These are phyloP conservation scores for Apodemus agrarius DNA, from an alignment of 2,797 vertebrate genomes.

Conservation along the genomic window DNA sequence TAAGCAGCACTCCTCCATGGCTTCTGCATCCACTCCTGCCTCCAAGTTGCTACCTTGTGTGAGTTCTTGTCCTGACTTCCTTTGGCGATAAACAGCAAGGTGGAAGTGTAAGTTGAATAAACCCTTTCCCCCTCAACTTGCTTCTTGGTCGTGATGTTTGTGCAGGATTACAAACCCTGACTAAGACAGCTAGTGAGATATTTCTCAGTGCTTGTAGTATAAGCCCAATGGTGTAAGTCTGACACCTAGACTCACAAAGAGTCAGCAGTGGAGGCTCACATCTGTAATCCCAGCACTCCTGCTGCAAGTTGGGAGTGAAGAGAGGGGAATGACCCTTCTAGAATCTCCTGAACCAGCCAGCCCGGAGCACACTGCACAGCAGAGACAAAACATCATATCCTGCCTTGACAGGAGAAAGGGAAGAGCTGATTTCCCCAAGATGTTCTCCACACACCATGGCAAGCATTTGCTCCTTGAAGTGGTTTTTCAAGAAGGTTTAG, in stretches of 20 bases:
- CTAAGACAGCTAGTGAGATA: no score
- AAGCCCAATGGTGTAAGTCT: not conserved
- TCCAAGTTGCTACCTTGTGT: no score
- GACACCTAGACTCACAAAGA: not conserved
- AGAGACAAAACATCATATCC: not conserved
- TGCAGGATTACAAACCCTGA: no score
- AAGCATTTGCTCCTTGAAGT: not conserved
- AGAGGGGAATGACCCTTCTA: not conserved
- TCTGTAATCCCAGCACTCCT: not conserved
- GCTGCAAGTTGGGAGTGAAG: not conserved
- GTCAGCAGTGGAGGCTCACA: not conserved
- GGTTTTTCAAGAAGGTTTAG: not conserved
- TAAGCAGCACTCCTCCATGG: no score
- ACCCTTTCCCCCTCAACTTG: no score
- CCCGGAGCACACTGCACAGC: not conserved
- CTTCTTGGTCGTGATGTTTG: no score
- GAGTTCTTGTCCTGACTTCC: no score
- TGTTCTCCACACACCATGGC: not conserved
- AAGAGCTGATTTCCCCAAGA: not conserved
- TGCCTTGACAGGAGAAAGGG: not conserved
- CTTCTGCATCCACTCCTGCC: no score
- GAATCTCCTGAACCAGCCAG: not conserved
- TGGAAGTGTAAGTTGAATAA: no score
- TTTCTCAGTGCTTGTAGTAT: not conserved
- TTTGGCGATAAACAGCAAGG: no score